Percentiles rank a stretch among this genome's conserved stretches.
These are phyloP conservation scores for Parascotia fuliginaria DNA, from an alignment of 2,888 invertebrate genomes.

Conservation along the genomic window DNA sequence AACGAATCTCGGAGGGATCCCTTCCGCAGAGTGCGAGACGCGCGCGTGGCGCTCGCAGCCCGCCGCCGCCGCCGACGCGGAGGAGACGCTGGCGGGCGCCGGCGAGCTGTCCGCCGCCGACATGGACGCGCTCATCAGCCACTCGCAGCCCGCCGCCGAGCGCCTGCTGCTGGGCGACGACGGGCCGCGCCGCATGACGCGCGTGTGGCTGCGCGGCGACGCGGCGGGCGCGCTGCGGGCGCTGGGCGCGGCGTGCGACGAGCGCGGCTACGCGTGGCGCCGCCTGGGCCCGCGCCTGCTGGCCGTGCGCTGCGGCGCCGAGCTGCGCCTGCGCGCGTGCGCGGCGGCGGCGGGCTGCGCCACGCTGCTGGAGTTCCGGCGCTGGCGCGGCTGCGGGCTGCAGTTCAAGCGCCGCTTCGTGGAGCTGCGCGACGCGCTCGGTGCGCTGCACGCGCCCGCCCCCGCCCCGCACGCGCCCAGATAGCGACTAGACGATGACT, in stretches of 20 bases:
- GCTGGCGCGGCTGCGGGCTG: slow-evolving; percentile 96
- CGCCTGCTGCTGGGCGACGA: slow-evolving; percentile 90
- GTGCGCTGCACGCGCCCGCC: slow-evolving; percentile 68
- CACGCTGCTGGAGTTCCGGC: slow-evolving; percentile 61
- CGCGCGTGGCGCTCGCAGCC: slow-evolving; percentile 20
- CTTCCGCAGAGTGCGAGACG: slow-evolving; percentile 22
- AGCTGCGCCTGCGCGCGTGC: slow-evolving; percentile 67
- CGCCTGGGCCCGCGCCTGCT: slow-evolving; percentile 87
- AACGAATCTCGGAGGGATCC: neutral
- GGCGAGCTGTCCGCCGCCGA: slow-evolving; percentile 55
- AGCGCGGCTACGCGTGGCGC: slow-evolving; percentile 87
- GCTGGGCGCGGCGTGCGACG: slow-evolving; percentile 91
- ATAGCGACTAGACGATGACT: neutral
- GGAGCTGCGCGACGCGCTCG: slow-evolving; percentile 88
- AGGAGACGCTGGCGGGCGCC: slow-evolving; percentile 24
- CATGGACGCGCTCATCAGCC: slow-evolving; percentile 87
- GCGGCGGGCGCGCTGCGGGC: slow-evolving; percentile 65
- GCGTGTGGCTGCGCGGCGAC: slow-evolving; percentile 40
- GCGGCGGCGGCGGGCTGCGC: slow-evolving; percentile 3
- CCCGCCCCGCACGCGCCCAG: neutral
- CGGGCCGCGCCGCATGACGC: slow-evolving; percentile 79
- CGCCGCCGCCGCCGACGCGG: slow-evolving; percentile 37
- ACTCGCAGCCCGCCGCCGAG: slow-evolving; percentile 95
- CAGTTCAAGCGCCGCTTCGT: slow-evolving; percentile 96
- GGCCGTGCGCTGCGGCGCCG: slow-evolving; percentile 84